phyloP scores from a whole-genome alignment of 1,140 invertebrate species.

The Ylistrum balloti region DNA sequence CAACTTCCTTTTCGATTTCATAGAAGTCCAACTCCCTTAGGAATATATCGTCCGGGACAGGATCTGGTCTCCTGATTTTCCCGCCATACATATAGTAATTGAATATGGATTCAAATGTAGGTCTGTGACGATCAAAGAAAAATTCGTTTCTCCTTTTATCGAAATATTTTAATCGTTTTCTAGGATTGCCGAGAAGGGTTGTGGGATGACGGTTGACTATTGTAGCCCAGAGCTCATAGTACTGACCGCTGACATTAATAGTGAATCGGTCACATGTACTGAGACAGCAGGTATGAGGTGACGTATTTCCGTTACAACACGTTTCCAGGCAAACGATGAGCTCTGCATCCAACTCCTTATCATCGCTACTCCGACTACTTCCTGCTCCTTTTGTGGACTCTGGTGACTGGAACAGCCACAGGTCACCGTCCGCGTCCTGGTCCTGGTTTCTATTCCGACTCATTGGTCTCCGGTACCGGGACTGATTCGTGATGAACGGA shows the following conservation, averaged over 20 bases:
- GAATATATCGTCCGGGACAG: conserved; percentile 82
- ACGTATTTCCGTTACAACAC: conserved; percentile 60
- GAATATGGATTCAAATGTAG: conserved; percentile 82
- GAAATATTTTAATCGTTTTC: conserved; percentile 79
- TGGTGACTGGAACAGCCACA: conserved; percentile 69
- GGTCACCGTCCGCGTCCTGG: conserved; percentile 71
- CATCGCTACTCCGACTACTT: conserved; percentile 53
- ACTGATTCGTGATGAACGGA: conserved; percentile 76
- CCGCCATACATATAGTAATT: conserved; percentile 82
- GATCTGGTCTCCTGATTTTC: conserved; percentile 76
- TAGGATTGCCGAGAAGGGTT: conserved; percentile 93
- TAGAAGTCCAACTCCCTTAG: conserved; percentile 81
- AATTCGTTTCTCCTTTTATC: conserved; percentile 80
- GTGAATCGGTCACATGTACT: conserved; percentile 86
- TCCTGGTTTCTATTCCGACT: conserved; percentile 74
- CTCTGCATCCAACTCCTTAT: conserved; percentile 55
- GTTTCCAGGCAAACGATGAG: conserved; percentile 62
- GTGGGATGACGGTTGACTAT: conserved; percentile 99
- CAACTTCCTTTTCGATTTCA: conserved; percentile 79
- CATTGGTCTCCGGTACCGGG: conserved; percentile 74
- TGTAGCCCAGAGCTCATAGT: conserved; percentile 98
- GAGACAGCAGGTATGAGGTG: conserved; percentile 73
- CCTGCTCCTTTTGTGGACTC: conserved; percentile 49
- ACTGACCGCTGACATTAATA: conserved; percentile 98
- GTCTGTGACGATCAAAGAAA: conserved; percentile 82